Conservation (phyloP, 2,888 invertebrate genomes). For the Leucania comma region DNA sequence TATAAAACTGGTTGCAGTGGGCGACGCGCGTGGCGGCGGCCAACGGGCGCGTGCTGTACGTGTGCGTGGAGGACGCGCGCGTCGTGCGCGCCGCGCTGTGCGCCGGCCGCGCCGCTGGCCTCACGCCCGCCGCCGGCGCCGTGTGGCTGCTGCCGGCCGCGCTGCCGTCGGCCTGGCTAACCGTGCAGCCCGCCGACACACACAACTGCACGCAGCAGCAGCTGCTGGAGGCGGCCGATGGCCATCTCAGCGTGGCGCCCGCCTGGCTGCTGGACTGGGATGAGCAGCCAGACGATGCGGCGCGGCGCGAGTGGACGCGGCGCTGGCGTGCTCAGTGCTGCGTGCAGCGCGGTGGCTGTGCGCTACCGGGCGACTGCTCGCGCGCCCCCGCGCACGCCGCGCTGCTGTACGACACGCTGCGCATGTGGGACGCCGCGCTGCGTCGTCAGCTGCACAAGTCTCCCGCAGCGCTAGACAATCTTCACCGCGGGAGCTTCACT, state of each 20-base stretch:
- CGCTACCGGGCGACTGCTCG: slow-evolving; percentile 25
- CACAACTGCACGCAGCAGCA: slow-evolving; percentile 87
- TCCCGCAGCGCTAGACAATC: slow-evolving; percentile 76
- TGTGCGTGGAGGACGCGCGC: slow-evolving; percentile 94
- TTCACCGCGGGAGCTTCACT: slow-evolving; percentile 74
- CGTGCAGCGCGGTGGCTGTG: slow-evolving; percentile 48
- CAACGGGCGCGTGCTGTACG: slow-evolving; percentile 94
- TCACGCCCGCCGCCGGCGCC: slow-evolving; percentile 93
- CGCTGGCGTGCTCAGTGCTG: slow-evolving; percentile 43
- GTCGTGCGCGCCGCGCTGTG: slow-evolving; percentile 95
- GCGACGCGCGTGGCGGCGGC: slow-evolving; percentile 70
- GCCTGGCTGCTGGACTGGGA: slow-evolving; percentile 76
- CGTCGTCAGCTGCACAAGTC: slow-evolving; percentile 65
- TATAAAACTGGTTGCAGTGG: slow-evolving; percentile 69
- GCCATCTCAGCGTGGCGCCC: slow-evolving; percentile 74
- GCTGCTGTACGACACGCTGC: slow-evolving; percentile 81
- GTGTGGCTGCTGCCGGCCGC: slow-evolving; percentile 97
- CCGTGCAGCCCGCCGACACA: slow-evolving; percentile 90
- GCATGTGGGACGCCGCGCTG: slow-evolving; percentile 78
- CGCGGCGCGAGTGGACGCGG: slow-evolving; percentile 26
- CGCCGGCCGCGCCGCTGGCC: slow-evolving; percentile 93
- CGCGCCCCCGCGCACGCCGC: slow-evolving; percentile 72
- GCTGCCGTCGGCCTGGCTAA: slow-evolving; percentile 92
- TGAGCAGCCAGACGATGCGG: slow-evolving; percentile 40
- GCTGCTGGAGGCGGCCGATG: slow-evolving; percentile 70